phyloP scores from a whole-genome alignment of 2,113 vertebrate genomes.

The Thomomys bottae region DNA sequence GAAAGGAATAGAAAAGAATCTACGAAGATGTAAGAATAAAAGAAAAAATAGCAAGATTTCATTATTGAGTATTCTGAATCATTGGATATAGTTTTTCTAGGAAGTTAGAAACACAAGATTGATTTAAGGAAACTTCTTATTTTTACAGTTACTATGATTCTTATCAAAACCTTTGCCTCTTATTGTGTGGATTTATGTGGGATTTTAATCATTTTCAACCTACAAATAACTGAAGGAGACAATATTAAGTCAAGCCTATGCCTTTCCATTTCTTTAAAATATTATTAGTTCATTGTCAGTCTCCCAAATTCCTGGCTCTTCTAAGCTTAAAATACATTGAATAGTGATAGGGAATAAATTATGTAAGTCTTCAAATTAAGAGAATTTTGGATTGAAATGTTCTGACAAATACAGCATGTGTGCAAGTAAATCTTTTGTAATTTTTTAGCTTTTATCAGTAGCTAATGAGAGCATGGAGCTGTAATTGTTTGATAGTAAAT shows the following conservation, averaged over 20 bases:
- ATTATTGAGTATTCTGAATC: neutral
- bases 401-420: neutral
- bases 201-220: neutral
- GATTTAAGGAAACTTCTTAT: neutral
- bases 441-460: neutral
- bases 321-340: neutral
- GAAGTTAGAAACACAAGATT: neutral
- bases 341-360: neutral
- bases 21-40: neutral
- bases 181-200: neutral
- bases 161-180: neutral
- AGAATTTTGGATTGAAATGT: neutral
- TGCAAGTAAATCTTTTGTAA: neutral
- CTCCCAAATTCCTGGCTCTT: neutral
- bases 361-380: neutral
- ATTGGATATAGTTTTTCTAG: conserved; percentile 25
- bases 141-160: neutral
- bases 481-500: neutral
- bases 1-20: too few relatives aligned
- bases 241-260: neutral
- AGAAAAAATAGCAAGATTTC: neutral
- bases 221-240: neutral
- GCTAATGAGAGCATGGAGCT: neutral
- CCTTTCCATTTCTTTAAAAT: neutral
- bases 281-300: neutral